Conservation (phyloP, 2,797 vertebrate genomes). For the Mionectes olivaceus region DNA sequence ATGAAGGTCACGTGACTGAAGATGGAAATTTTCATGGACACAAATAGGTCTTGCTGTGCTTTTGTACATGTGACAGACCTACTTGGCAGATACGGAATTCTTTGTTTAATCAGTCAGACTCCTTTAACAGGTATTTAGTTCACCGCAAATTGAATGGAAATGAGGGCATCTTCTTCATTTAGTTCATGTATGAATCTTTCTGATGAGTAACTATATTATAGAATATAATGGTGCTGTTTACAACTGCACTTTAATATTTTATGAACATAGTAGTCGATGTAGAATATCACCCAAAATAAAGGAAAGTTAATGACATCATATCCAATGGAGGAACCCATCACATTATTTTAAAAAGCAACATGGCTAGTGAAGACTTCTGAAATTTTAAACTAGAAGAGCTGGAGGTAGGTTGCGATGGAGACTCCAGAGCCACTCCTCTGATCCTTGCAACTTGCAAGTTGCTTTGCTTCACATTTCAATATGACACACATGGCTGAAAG, state of each 20-base stretch:
- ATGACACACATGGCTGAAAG: neutral
- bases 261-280: neutral
- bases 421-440: neutral
- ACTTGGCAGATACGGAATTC: neutral
- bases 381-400: neutral
- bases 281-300: neutral
- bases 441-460: neutral
- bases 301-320: neutral
- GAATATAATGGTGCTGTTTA: neutral
- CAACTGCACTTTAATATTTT: neutral
- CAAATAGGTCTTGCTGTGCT: neutral
- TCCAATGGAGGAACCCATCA: neutral
- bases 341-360: neutral
- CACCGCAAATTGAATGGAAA: neutral
- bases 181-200: neutral
- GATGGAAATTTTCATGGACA: neutral
- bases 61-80: neutral
- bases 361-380: neutral
- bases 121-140: neutral
- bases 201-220: neutral
- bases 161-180: neutral
- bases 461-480: neutral
- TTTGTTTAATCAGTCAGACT: neutral
- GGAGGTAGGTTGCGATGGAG: neutral
- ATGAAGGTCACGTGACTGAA: neutral